phyloP scores from a whole-genome alignment of 2,888 invertebrate genomes.

The Pseudeuparius sepicola region DNA sequence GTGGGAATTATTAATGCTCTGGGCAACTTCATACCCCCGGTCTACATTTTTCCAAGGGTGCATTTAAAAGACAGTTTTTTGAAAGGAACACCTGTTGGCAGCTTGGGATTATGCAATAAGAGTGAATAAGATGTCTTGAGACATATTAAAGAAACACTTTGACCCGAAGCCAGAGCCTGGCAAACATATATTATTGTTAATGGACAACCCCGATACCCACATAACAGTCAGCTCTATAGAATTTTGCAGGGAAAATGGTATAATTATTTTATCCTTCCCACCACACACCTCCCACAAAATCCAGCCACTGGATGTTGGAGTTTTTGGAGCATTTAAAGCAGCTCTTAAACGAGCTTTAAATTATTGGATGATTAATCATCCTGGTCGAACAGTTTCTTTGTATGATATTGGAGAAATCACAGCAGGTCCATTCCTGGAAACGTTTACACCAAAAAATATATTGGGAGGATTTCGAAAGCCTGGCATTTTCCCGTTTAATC shows the following conservation, averaged over 20 bases:
- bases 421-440: background rate
- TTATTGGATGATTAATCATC: constrained; percentile 1
- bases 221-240: constrained; percentile 15
- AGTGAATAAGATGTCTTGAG: too few relatives aligned
- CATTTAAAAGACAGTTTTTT: too few relatives aligned
- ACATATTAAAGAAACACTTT: too few relatives aligned
- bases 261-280: constrained; percentile 30
- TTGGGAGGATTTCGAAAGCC: constrained; percentile 2
- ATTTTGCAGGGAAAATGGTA: constrained; percentile 29
- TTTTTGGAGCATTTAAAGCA: constrained; percentile 29
- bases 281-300: constrained; percentile 30
- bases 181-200: too few relatives aligned
- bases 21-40: constrained; percentile 9
- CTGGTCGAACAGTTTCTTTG: constrained; percentile 3
- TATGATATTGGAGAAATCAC: constrained; percentile 4
- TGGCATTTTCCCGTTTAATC: constrained; percentile 6
- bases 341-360: too few relatives aligned
- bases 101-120: too few relatives aligned
- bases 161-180: too few relatives aligned
- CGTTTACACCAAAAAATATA: constrained; percentile 9
- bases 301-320: constrained; percentile 28
- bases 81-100: too few relatives aligned
- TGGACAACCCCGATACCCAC: too few relatives aligned
- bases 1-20: constrained; percentile 7
- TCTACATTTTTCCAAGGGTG: constrained; percentile 9